Evolutionary conservation across 2,113 vertebrate species (phyloP).

Genomic region (Elephas maximus): DNA sequence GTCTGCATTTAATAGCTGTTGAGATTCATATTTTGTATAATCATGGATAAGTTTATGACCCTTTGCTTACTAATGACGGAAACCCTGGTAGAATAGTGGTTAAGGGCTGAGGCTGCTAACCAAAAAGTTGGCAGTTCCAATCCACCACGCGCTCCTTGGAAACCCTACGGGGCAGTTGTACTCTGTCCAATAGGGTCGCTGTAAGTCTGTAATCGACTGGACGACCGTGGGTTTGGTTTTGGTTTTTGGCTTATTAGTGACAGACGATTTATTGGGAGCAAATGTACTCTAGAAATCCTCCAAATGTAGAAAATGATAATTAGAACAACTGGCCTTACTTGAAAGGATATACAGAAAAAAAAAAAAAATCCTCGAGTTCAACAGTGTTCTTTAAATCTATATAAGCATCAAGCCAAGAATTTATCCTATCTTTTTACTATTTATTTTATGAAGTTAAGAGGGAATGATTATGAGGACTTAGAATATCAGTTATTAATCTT

Average conservation of each 20-base stretch:
- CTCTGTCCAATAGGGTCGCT: too few relatives aligned
- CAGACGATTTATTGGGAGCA: background rate
- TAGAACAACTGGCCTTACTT: background rate
- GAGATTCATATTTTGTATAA: background rate
- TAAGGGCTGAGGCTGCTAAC: too few relatives aligned
- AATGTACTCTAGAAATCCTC: background rate
- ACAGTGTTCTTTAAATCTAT: background rate
- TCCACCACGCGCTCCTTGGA: too few relatives aligned
- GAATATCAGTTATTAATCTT: background rate
- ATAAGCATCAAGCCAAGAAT: background rate
- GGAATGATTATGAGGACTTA: background rate
- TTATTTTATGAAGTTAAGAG: background rate
- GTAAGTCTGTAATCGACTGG: too few relatives aligned
- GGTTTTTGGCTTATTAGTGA: background rate
- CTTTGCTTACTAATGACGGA: background rate
- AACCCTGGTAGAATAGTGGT: too few relatives aligned
- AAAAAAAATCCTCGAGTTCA: background rate
- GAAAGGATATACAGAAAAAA: background rate
- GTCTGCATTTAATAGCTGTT: background rate
- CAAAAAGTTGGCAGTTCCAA: too few relatives aligned
- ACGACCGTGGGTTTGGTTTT: too few relatives aligned
- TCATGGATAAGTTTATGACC: background rate
- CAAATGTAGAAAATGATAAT: slow-evolving; percentile 1
- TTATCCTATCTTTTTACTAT: background rate
- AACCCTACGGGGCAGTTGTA: too few relatives aligned